Base-by-base conservation (phyloP, 2,797 vertebrate genomes). In the Notolepis coatsorum region DNA sequence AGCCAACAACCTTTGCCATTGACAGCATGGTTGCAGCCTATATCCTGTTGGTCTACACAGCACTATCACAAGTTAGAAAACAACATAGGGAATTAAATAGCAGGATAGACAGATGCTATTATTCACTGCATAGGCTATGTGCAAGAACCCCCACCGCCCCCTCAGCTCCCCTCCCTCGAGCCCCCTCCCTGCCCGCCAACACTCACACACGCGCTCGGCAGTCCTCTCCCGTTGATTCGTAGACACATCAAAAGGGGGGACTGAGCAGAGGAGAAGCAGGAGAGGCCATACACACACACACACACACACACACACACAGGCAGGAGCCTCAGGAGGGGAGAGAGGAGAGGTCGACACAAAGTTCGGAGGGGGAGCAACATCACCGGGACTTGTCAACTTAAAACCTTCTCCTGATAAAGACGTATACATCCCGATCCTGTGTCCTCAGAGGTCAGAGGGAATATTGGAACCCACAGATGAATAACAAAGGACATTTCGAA, bases 191-290 rank as follows among this genome's bases (percentile, higher is more conserved):
- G 17, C 52, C 2, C 55, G 3, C 71, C 65, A 39, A 31, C 60
- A 25, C 71, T 53, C 62, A 23, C 63, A 45, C 75, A 65, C 81
- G 56, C 68, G 21, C 12, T 30, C 61, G 35, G 48, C 71, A 15
- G 31, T 65, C 54, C 67, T 72, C 70, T 46, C 50, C 47, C 21
- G 37, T 64, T 7, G 68, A 73, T 68, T 71, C 15, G 35, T 74
- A 77, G 65, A 81, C 72, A 47, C 72, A 70, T 81, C 78, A 79
- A 56, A 76, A n/a, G n/a, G n/a, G n/a, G n/a, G n/a, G 60, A 64
- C 70, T n/a, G 56, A 59, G 68, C 39, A 35, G 76, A 65, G 66
- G 68, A 81, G 74, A 31, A 18, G n/a, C 71, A 39, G 24, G 64
- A 77, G 68, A n/a, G n/a, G n/a, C n/a, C n/a, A n/a, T n/a, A n/a